Evolutionary conservation across 2,888 invertebrate genomes (phyloP).

Genomic region (Euspilapteryx auroguttella): DNA sequence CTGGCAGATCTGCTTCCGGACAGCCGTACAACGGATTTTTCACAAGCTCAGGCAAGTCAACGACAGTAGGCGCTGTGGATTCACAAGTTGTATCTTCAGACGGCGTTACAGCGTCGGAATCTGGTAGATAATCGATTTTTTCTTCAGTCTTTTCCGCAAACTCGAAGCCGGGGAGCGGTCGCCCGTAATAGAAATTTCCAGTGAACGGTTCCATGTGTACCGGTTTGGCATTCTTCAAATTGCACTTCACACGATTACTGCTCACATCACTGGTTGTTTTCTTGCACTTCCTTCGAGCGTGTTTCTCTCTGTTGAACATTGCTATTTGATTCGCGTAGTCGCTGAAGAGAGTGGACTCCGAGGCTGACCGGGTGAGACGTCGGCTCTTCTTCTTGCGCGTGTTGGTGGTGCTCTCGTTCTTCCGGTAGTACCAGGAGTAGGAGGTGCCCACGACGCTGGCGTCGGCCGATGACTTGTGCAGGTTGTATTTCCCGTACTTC

Average conservation of each 20-base stretch:
- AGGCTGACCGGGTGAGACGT: conserved; percentile 32
- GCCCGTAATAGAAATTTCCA: conserved; percentile 53
- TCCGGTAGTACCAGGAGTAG: conserved; percentile 54
- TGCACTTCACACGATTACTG: conserved; percentile 33
- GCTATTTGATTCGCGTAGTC: conserved; percentile 52
- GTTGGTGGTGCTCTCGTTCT: conserved; percentile 30
- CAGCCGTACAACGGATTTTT: conserved; percentile 47
- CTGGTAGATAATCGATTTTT: conserved; percentile 41
- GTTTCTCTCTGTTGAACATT: conserved; percentile 38
- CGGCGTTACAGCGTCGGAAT: conserved; percentile 39
- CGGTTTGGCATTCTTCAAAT: conserved; percentile 31
- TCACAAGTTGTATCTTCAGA: conserved; percentile 40
- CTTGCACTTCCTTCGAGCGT: conserved; percentile 31
- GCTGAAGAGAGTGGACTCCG: conserved; percentile 54
- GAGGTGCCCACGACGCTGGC: conserved; percentile 49
- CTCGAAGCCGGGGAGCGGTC: conserved; percentile 39
- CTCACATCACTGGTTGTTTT: conserved; percentile 41
- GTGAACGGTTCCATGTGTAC: conserved; percentile 44
- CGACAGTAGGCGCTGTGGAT: conserved; percentile 28
- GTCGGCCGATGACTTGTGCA: conserved; percentile 47
- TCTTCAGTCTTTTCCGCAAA: conserved; percentile 35
- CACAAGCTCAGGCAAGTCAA: conserved; percentile 37
- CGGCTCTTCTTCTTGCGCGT: conserved; percentile 26
- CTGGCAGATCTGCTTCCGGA: conserved; percentile 24
- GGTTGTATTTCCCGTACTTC: conserved; percentile 58